Percentiles rank a stretch among this genome's conserved stretches.
phyloP scores from a whole-genome alignment of 2,113 vertebrate species.

The Mormoops blainvillei region DNA sequence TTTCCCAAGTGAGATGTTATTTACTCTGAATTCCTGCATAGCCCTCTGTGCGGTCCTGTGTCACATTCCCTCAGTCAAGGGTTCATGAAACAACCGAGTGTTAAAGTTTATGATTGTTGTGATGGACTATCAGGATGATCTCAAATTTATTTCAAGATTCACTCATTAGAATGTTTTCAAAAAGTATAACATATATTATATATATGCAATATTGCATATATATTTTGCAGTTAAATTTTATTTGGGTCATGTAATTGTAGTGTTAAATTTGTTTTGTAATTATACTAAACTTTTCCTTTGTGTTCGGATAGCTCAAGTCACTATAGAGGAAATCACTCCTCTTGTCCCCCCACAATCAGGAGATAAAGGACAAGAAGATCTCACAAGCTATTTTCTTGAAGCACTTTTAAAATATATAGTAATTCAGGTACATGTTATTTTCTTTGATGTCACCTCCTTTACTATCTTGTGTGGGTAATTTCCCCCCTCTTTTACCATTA shows the following conservation, averaged over 20 bases:
- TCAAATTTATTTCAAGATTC: conserved; percentile 34
- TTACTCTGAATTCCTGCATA: neutral
- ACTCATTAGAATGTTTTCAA: neutral
- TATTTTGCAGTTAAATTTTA: conserved; percentile 38
- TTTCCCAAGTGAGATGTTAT: neutral
- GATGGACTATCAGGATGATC: neutral
- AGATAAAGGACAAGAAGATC: conserved; percentile 98
- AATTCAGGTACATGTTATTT: conserved; percentile 91
- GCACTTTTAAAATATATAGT: conserved; percentile 99
- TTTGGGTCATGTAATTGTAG: neutral
- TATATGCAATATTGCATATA: neutral
- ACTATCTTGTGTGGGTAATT: neutral
- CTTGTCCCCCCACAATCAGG: conserved; percentile 97
- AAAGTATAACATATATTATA: neutral
- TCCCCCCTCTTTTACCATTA: conserved; percentile 45
- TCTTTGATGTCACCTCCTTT: neutral
- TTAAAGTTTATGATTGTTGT: neutral
- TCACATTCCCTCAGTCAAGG: neutral
- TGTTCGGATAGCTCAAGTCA: conserved; percentile 90
- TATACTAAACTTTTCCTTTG: conserved; percentile 15
- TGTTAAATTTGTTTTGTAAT: conserved; percentile 31
- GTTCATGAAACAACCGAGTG: neutral
- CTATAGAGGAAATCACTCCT: conserved; percentile 97
- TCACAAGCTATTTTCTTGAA: conserved; percentile 98
- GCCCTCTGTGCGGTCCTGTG: neutral